These are phyloP conservation scores for Ammodytes marinus DNA, from an alignment of 2,113 vertebrate species.

Conservation along the genomic window DNA sequence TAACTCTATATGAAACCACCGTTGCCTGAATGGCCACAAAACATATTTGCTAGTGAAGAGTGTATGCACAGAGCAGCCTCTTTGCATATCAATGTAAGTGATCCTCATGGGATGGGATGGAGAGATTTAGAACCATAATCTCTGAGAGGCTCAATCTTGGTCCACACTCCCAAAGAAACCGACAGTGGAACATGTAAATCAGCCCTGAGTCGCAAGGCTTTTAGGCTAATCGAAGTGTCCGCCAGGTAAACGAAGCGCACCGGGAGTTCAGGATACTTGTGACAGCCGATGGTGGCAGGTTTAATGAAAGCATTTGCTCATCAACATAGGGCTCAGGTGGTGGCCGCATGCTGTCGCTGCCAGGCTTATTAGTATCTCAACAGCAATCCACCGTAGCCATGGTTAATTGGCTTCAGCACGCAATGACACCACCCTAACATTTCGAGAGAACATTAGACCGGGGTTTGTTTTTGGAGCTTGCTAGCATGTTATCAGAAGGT, in stretches of 20 bases:
- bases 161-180: conserved; percentile 25
- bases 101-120: background rate
- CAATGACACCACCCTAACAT: conserved; percentile 58
- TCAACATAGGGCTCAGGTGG: conserved; percentile 71
- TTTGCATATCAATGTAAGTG: background rate
- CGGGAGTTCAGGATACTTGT: conserved; percentile 64
- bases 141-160: conserved; percentile 22
- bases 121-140: conserved; percentile 7
- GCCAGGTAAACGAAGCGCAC: conserved; percentile 71
- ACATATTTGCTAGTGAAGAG: background rate
- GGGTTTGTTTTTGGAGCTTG: conserved; percentile 48
- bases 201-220: conserved; percentile 53
- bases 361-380: conserved; percentile 70
- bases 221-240: conserved; percentile 71
- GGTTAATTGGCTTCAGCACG: conserved; percentile 66
- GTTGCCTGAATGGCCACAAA: background rate
- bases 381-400: conserved; percentile 54
- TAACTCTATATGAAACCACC: background rate
- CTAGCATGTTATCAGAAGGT: conserved; percentile 43
- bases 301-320: conserved; percentile 78
- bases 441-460: conserved; percentile 62
- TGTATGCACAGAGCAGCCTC: background rate
- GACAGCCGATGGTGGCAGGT: conserved; percentile 66
- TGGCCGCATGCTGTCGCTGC: conserved; percentile 53
- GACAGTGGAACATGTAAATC: conserved; percentile 54